These are phyloP conservation scores for Drepana arcuata DNA, from an alignment of 1,140 invertebrate species.

Conservation along the genomic window DNA sequence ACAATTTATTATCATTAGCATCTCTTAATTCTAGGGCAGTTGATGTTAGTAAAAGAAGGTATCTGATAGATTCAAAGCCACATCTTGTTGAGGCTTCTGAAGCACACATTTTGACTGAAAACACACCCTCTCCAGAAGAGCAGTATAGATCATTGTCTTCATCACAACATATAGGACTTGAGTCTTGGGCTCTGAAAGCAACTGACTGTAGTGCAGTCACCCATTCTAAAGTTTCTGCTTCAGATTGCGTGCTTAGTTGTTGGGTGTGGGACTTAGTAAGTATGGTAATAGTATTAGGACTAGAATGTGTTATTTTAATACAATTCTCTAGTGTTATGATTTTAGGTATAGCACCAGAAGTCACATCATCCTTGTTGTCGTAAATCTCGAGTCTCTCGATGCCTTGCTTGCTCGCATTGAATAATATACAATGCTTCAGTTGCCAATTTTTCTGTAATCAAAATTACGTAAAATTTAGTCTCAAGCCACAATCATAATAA, in stretches of 20 bases:
- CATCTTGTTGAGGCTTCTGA: conserved; percentile 85
- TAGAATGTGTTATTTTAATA: conserved; percentile 83
- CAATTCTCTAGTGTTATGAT: conserved; percentile 89
- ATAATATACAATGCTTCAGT: conserved; percentile 83
- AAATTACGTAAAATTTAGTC: conserved; percentile 14
- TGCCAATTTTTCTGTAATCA: conserved; percentile 83
- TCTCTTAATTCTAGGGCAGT: conserved; percentile 82
- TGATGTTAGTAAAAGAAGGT: conserved; percentile 81
- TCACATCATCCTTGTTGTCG: conserved; percentile 81
- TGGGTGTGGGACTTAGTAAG: conserved; percentile 81
- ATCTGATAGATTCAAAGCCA: conserved; percentile 79
- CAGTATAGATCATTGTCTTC: conserved; percentile 92
- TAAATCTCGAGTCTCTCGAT: conserved; percentile 88
- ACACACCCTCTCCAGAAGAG: conserved; percentile 84
- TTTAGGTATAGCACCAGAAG: conserved; percentile 76
- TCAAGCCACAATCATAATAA: too few relatives aligned
- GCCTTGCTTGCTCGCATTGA: conserved; percentile 85
- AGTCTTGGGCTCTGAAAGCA: conserved; percentile 82
- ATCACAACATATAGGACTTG: conserved; percentile 77
- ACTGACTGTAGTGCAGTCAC: conserved; percentile 83
- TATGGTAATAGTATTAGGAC: conserved; percentile 75
- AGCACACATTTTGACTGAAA: conserved; percentile 82
- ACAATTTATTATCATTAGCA: conserved; percentile 74
- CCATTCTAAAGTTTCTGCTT: conserved; percentile 83
- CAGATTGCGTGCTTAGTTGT: conserved; percentile 80